These are phyloP conservation scores for Yoshiicerus persimilis DNA, from an alignment of 1,140 invertebrate species.

Conservation along the genomic window DNA sequence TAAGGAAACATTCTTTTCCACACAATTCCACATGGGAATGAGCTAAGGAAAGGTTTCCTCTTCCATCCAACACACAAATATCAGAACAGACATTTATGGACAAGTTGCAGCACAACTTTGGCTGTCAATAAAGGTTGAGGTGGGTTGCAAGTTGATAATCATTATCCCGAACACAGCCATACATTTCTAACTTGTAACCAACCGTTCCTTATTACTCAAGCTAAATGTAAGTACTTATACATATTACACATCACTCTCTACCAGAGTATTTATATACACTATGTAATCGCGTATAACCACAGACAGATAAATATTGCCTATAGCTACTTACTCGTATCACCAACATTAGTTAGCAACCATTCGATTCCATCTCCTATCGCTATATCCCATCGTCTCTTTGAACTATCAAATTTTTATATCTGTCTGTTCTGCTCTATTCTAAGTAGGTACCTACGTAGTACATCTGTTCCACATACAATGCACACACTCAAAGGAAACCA, in stretches of 20 bases:
- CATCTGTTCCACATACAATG: not conserved
- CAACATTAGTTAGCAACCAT: not conserved
- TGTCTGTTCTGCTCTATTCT: not conserved
- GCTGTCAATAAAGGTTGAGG: slow-evolving; percentile 40
- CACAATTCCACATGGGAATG: not conserved
- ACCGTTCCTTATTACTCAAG: not conserved
- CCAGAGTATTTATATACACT: not conserved
- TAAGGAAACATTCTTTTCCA: slow-evolving; percentile 1
- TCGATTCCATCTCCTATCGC: not conserved
- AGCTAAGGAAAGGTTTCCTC: not conserved
- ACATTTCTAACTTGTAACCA: slow-evolving; percentile 25
- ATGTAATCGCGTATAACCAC: not conserved
- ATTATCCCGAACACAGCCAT: slow-evolving; percentile 30
- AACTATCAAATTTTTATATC: not conserved
- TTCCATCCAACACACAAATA: slow-evolving; percentile 4
- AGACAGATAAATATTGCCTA: not conserved
- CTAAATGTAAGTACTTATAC: not conserved
- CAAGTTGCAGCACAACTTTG: slow-evolving; percentile 37
- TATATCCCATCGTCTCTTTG: not conserved
- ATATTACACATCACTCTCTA: not conserved
- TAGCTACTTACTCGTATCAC: too few relatives aligned
- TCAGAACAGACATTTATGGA: slow-evolving; percentile 36
- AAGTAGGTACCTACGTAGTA: not conserved
- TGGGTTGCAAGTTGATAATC: slow-evolving; percentile 39
- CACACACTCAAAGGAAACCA: not conserved